Base-by-base conservation (phyloP, 92 coral and sea anemone species). In the Epizoanthus stellaris region DNA sequence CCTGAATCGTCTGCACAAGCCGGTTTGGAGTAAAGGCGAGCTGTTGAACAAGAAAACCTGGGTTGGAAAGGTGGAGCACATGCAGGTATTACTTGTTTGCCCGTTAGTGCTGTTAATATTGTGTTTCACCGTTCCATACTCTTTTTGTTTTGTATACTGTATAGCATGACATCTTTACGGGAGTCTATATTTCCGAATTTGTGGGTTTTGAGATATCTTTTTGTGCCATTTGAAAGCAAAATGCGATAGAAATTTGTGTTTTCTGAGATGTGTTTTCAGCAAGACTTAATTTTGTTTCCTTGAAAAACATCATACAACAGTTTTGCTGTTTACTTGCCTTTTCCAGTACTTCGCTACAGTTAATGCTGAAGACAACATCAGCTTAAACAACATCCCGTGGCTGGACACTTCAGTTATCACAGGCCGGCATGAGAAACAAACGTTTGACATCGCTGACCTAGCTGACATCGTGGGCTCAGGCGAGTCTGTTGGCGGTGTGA, bases 401-500 rank as follows among this genome's bases (percentile, higher is more conserved):
- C 88, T 97, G 6, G 95, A 90, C 73, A 91, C 98, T 49, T 86
- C 93, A 61, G 94, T 95, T 49, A 95, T 97, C 45, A 93, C 95
- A 7, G 95, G 98, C 60, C 94, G 98, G 12, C 97, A 90, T 62
- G 82, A 88, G 88, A 95, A 95, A 85, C 85, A 94, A 59, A 94
- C 88, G 60, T 90, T 90, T 87, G 99, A 89, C 82, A 93, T 97
- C 17, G 91, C 97, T 58, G 99, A 97, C 73, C 87, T 95, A 53
- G 92, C 96, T 67, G 85, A 95, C 73, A 95, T 97, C 65, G 95
- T 97, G 62, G 98, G 98, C 45, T 89, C 99, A 62, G 99, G 99
- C 20, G 99, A 97, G 62, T 93, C 97, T 20, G 95, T 97, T 30
- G 99, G 99, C 8, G 96, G 97, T 25, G 92, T 97, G 75, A 93